These are phyloP conservation scores for Formicarius rufipectus DNA, from an alignment of 2,113 vertebrate species.

Conservation along the genomic window DNA sequence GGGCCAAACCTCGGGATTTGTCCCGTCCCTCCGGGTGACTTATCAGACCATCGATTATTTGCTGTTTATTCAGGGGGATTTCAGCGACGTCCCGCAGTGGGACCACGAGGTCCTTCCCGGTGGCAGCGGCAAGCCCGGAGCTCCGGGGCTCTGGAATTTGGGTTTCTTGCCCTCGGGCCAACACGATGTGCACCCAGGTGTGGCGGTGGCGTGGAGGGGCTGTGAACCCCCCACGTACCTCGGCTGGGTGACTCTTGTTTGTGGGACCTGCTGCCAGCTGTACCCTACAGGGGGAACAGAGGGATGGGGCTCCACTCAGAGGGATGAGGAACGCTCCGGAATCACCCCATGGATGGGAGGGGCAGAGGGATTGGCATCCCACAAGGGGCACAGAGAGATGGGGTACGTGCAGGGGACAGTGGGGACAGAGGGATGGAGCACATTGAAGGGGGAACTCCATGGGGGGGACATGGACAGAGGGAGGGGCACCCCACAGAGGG, in stretches of 20 bases:
- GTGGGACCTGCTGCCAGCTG: background rate
- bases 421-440: background rate
- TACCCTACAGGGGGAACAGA: background rate
- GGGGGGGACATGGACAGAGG: background rate
- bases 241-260: no score
- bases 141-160: background rate
- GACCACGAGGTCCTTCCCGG: background rate
- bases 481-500: background rate
- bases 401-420: background rate
- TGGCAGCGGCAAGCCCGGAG: background rate
- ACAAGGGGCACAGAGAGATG: background rate
- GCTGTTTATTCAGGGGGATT: background rate
- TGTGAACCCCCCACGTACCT: background rate
- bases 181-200: fast-evolving
- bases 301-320: background rate
- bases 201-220: background rate
- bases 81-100: background rate
- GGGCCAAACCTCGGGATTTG: background rate
- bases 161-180: background rate
- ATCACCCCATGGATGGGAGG: background rate
- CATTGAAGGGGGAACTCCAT: background rate
- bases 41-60: background rate
- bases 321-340: background rate
- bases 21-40: background rate
- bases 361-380: background rate